Conservation (phyloP, 2,888 invertebrate species). For the Ormyrus pomaceus region DNA sequence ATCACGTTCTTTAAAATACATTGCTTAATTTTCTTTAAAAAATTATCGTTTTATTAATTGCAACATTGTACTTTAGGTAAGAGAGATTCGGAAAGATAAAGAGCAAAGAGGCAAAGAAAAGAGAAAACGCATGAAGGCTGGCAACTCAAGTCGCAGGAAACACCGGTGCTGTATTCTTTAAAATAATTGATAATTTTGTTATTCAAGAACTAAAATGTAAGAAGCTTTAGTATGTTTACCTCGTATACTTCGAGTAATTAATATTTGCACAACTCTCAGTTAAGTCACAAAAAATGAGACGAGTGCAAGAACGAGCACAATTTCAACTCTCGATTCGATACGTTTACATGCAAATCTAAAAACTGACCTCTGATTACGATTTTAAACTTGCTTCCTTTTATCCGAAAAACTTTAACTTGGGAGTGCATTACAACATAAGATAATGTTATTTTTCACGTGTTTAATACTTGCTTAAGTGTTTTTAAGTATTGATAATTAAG, state of each 20-base stretch:
- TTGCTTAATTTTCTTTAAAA: conserved; percentile 33
- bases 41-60: not conserved
- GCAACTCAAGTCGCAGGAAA: conserved; percentile 70
- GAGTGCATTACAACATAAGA: conserved; percentile 45
- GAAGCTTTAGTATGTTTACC: conserved; percentile 70
- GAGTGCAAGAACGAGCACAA: conserved; percentile 63
- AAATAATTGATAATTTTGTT: conserved; percentile 57
- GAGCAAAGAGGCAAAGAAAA: conserved; percentile 86
- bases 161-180: conserved; percentile 72
- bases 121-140: conserved; percentile 76
- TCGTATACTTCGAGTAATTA: conserved; percentile 66
- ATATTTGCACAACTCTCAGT: conserved; percentile 67
- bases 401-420: conserved; percentile 30
- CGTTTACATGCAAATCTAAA: conserved; percentile 28
- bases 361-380: conserved; percentile 11
- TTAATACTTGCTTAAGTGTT: conserved; percentile 50
- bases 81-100: conserved; percentile 97
- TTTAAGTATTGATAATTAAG: conserved; percentile 53
- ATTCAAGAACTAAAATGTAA: conserved; percentile 68
- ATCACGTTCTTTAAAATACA: not conserved
- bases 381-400: conserved; percentile 39
- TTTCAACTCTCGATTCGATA: conserved; percentile 50
- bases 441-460: conserved; percentile 41
- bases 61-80: conserved; percentile 64
- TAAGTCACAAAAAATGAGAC: conserved; percentile 62